phyloP scores from a whole-genome alignment of 92 coral and sea anemone species.

The Phenganax marumi region DNA sequence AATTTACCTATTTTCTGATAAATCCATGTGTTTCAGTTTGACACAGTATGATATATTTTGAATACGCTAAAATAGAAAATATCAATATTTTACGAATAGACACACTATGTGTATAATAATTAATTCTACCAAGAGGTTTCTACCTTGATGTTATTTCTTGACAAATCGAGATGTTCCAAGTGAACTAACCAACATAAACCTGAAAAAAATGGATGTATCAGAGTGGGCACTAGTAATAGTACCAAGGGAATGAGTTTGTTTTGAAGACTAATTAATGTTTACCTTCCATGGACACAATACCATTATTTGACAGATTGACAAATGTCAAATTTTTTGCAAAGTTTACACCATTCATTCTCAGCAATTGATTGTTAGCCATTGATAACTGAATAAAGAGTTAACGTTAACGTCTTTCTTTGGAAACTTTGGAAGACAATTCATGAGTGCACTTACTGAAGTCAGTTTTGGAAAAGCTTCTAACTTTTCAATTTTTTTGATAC shows the following conservation, averaged over 20 bases:
- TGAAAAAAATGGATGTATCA: slow-evolving; percentile 10
- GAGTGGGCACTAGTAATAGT: not conserved
- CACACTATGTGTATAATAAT: not conserved
- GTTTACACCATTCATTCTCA: slow-evolving; percentile 73
- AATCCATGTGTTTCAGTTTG: slow-evolving; percentile 71
- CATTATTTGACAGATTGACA: slow-evolving; percentile 81
- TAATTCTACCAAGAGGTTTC: not conserved
- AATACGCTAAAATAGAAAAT: slow-evolving; percentile 59
- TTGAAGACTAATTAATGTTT: not conserved
- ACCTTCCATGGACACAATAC: slow-evolving; percentile 84
- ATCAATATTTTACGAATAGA: not conserved
- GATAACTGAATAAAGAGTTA: slow-evolving; percentile 56
- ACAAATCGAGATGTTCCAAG: slow-evolving; percentile 82
- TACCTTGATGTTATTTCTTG: slow-evolving; percentile 92
- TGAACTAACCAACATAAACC: slow-evolving; percentile 70
- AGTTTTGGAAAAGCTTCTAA: slow-evolving; percentile 78
- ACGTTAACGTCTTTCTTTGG: not conserved
- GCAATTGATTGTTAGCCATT: slow-evolving; percentile 68
- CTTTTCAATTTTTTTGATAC: slow-evolving; percentile 77
- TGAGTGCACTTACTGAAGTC: slow-evolving; percentile 61
- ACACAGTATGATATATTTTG: slow-evolving; percentile 71
- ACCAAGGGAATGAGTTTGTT: not conserved
- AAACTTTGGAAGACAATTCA: not conserved
- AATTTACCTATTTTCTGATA: slow-evolving; percentile 94
- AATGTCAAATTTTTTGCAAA: slow-evolving; percentile 67